Conservation (phyloP, 2,888 invertebrate genomes). For the Cantharis nigra region DNA sequence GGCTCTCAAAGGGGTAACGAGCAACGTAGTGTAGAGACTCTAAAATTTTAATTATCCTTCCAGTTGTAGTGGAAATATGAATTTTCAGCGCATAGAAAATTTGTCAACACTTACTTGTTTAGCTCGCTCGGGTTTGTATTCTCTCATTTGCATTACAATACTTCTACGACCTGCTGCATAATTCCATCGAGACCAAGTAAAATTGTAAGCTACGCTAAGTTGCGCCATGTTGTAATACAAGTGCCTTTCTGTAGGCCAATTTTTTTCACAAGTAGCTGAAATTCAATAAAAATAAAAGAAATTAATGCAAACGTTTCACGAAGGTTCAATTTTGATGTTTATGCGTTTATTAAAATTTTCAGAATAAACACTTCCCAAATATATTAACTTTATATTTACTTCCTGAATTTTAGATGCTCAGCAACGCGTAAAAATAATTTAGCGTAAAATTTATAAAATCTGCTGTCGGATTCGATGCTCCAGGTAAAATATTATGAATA, state of each 20-base stretch:
- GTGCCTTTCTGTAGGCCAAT: constrained; percentile 75
- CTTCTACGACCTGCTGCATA: constrained; percentile 62
- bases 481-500: not conserved
- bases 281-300: not conserved
- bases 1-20: constrained; percentile 72
- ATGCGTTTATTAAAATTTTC: not conserved
- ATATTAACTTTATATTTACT: not conserved
- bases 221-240: constrained; percentile 80
- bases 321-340: not conserved
- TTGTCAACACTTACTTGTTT: constrained; percentile 51
- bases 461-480: not conserved
- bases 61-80: constrained; percentile 7
- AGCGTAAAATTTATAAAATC: not conserved
- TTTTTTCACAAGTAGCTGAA: constrained; percentile 63
- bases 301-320: not conserved
- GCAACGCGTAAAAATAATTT: not conserved
- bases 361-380: not conserved
- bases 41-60: not conserved
- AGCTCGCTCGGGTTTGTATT: constrained; percentile 56
- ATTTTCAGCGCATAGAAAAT: not conserved
- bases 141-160: constrained; percentile 71
- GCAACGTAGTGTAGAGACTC: constrained; percentile 52
- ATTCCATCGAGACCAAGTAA: constrained; percentile 78
- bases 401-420: not conserved
- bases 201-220: constrained; percentile 72